Base-by-base conservation (phyloP, 1,140 invertebrate genomes). In the Sipha flava region DNA sequence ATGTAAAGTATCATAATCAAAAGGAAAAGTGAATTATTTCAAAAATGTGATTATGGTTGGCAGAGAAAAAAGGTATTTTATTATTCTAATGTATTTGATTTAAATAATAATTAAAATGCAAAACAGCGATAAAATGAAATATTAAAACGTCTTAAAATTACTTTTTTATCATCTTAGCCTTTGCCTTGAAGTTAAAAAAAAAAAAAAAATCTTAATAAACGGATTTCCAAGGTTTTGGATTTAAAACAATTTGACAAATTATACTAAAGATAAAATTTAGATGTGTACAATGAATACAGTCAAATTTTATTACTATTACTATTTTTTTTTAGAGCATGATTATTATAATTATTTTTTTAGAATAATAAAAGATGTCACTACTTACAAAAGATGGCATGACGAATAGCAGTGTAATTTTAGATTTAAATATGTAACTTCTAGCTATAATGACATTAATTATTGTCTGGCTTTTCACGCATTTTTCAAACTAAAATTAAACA, bases 31-130 rank as follows among this genome's bases (percentile, higher is more conserved):
- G 10, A 16, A 10, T 59, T 31, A 40, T 21, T 10, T 37, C 23
- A 26, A 66, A 66, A 66, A 66, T 66, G 1, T 40, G n/a, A 66
- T 66, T 66, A 21, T 21, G 10, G 37, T 14, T 23, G 21, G n/a
- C n/a, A 10, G 62, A 40, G 10, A 23, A 66, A 31, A 66, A 23
- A 2, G 2, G 1, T 34, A 37, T 64, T n/a, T n/a, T 29, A 40
- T 23, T 40, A 66, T 66, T 66, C 1, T 43, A 26, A 26, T 43
- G 6, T 66, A 47, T 70, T 70, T 47, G 43, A 70, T 29, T 45
- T 70, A 29, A 66, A 66, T 43, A 66, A 66, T 47, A 70, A 47
- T 70, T 70, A 45, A 70, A 70, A 70, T 29, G 66, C 66, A 31
- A 70, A 47, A 70, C 40, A 45, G 16, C n/a, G 3, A 47, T 47